Evolutionary conservation across 2,797 vertebrate species (phyloP).

Genomic region (Lithobates sylvaticus): DNA sequence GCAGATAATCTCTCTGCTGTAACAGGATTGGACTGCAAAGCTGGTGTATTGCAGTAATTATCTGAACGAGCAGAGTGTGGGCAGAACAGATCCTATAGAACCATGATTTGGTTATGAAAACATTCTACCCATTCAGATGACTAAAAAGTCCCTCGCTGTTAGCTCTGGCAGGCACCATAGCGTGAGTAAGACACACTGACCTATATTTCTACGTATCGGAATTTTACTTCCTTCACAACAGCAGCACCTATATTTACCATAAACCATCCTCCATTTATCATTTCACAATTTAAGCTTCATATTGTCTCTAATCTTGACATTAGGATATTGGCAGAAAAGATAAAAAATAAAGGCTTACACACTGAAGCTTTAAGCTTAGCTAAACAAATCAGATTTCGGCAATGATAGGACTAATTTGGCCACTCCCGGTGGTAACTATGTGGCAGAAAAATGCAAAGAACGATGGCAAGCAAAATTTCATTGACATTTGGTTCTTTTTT

Average conservation of each 20-base stretch:
- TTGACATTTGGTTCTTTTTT: no score
- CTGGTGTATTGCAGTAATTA: slow-evolving; percentile 27
- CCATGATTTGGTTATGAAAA: slow-evolving; percentile 29
- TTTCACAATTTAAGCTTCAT: no score
- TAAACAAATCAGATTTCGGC: no score
- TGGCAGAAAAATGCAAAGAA: no score
- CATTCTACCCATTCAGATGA: slow-evolving; percentile 42
- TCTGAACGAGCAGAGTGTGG: slow-evolving; percentile 29
- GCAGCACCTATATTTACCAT: slow-evolving; percentile 6
- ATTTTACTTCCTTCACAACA: background rate
- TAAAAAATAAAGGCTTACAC: no score
- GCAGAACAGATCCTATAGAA: slow-evolving; percentile 33
- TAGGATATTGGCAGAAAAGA: no score
- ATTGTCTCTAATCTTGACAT: no score
- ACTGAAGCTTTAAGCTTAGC: no score
- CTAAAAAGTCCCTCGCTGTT: slow-evolving; percentile 27
- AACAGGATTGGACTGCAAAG: background rate
- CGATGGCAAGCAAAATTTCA: no score
- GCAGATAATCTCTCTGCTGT: slow-evolving; percentile 13
- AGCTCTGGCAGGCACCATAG: slow-evolving; percentile 19
- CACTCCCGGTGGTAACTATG: no score
- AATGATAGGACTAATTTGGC: no score
- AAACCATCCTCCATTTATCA: no score
- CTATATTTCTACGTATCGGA: slow-evolving; percentile 20
- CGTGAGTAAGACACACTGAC: slow-evolving; percentile 53